Evolutionary conservation across 2,113 vertebrate species (phyloP), one percentile per base, ranked within the genome.

Genomic region (Manacus vitellinus): DNA sequence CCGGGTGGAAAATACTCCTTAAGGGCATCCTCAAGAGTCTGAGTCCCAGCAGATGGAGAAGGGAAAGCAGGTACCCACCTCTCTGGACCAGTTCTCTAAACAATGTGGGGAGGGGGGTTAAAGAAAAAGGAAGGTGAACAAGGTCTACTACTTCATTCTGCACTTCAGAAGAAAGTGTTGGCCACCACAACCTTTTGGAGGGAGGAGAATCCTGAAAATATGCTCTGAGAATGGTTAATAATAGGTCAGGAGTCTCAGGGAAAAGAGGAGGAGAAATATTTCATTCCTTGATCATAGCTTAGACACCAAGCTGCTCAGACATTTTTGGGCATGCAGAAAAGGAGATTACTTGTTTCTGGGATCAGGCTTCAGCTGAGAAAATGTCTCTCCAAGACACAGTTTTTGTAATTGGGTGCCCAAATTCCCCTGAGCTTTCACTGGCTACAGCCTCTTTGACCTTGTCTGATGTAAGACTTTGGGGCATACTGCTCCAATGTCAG

Each of bases 51-150:
- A 68, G 75, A 44, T 25, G 37, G 56, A 65, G 21, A 78, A 52
- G 6, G 9, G 56, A 58, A 85, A 66, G 41, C 0, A 2, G 25
- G 14, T 49, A 39, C 15, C 28, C 15, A 20, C 17, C 56, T 61
- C 65, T 70, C 62, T 49, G 47, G 27, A 27, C 27, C 30, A 41
- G 37, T 21, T 39, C 18, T 71, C n/a, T 55, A 41, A 55, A 37
- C 22, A 21, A 6, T 17, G 31, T 49, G 20, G 37, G 24, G 8
- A 22, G 30, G 39, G 6, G 33, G 13, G 0, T 0, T 77, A 58
- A 92, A 74, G 82, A 76, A 52, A 56, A 83, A 76, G 41, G 14
- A 83, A 77, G 39, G 18, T 62, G 25, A 58, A 58, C 0, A 0
- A 10, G 25, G 30, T 19, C 27, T 8, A 3, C 21, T 61, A 12